phyloP scores from a whole-genome alignment of 2,113 vertebrate genomes.

The Atlantisia rogersi region DNA sequence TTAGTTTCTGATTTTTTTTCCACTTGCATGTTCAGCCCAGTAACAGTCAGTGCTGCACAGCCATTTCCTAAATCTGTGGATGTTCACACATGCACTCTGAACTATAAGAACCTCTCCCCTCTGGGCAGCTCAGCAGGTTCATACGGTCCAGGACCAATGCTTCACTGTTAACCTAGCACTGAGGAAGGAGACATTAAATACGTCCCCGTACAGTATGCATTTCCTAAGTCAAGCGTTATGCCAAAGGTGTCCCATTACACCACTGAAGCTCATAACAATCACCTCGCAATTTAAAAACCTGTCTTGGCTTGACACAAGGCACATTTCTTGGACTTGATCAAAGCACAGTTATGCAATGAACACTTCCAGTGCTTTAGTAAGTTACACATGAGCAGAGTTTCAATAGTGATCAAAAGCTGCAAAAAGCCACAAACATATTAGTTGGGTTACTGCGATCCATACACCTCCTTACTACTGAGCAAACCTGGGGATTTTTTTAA shows the following conservation, averaged over 20 bases:
- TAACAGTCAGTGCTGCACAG: not conserved
- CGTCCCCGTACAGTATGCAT: not conserved
- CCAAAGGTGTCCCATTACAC: not conserved
- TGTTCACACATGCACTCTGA: not conserved
- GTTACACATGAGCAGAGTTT: constrained; percentile 71
- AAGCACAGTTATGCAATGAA: constrained; percentile 70
- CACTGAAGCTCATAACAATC: not conserved
- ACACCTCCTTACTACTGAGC: not conserved
- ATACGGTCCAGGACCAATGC: not conserved
- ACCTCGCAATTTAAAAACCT: not conserved
- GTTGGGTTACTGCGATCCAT: constrained; percentile 69
- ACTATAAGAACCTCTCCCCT: not conserved
- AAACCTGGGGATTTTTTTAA: not conserved
- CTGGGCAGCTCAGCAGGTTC: not conserved
- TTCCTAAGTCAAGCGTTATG: constrained; percentile 1
- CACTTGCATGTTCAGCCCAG: not conserved
- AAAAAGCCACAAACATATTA: constrained; percentile 79
- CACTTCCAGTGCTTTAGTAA: constrained; percentile 70
- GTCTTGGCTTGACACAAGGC: constrained; percentile 77
- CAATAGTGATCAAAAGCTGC: constrained; percentile 75
- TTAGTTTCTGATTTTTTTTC: not conserved
- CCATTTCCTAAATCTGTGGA: not conserved
- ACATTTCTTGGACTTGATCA: constrained; percentile 79
- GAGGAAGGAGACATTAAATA: not conserved
- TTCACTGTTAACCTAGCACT: not conserved